phyloP scores from a whole-genome alignment of 1,140 invertebrate genomes.

The Colletes gigas region DNA sequence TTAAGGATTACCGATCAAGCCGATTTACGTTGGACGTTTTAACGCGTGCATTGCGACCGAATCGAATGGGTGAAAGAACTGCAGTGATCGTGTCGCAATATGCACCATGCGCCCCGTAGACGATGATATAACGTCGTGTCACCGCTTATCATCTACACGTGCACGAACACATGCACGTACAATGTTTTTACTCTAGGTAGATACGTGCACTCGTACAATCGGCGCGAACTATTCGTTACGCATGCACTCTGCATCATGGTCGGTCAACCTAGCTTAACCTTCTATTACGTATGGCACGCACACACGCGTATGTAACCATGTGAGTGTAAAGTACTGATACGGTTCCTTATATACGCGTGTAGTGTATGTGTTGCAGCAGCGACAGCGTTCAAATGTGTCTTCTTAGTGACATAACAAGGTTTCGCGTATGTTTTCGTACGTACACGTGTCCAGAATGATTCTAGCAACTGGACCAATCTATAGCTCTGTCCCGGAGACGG shows the following conservation, averaged over 20 bases:
- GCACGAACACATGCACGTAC: constrained; percentile 22
- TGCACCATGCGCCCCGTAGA: constrained; percentile 25
- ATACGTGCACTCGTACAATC: constrained; percentile 13
- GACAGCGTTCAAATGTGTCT: neutral
- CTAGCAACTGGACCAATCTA: no score
- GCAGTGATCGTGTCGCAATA: constrained; percentile 24
- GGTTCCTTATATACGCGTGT: neutral
- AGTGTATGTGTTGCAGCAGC: neutral
- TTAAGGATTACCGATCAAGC: neutral
- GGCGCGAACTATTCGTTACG: constrained; percentile 48
- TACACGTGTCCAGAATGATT: neutral
- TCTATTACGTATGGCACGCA: constrained; percentile 24
- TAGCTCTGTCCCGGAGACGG: no score
- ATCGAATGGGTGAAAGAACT: constrained; percentile 49
- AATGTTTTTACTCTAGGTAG: constrained; percentile 15
- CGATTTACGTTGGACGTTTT: constrained; percentile 1
- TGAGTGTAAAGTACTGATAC: neutral
- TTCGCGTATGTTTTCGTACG: neutral
- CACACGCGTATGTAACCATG: neutral
- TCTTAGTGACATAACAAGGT: constrained; percentile 34
- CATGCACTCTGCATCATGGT: constrained; percentile 45
- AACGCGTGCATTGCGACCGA: neutral
- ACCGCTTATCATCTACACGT: constrained; percentile 41
- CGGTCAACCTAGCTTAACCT: constrained; percentile 46
- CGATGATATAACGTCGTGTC: constrained; percentile 50